Percentiles rank a stretch among this genome's conserved stretches.
These are phyloP conservation scores for Drosophila heteroneura DNA, from an alignment of 2,888 invertebrate species.

Conservation along the genomic window DNA sequence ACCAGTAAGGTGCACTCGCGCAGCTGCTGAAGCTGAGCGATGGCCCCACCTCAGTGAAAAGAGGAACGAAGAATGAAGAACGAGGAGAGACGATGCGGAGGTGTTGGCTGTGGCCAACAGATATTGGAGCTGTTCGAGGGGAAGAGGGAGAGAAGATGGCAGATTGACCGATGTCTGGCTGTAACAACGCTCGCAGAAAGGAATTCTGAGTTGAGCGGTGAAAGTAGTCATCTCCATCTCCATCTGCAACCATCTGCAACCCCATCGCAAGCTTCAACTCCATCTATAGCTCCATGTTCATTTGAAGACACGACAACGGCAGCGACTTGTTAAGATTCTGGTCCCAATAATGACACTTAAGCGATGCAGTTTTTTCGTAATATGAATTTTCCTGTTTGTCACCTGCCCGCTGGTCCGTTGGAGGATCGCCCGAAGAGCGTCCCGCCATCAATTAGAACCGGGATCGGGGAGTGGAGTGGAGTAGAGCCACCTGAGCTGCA, in stretches of 20 bases:
- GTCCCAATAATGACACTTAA: slow-evolving; percentile 80
- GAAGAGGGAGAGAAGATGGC: slow-evolving; percentile 19
- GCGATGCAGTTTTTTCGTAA: slow-evolving; percentile 79
- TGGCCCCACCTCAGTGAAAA: slow-evolving; percentile 57
- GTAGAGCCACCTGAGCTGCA: slow-evolving; percentile 70
- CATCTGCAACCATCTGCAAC: slow-evolving; percentile 40
- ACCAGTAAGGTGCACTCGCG: slow-evolving; percentile 55
- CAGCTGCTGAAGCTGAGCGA: slow-evolving; percentile 52
- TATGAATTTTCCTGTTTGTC: slow-evolving; percentile 77
- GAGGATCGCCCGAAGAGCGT: slow-evolving; percentile 47
- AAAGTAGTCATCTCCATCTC: slow-evolving; percentile 73
- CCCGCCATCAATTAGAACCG: slow-evolving; percentile 68
- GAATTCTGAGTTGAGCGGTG: slow-evolving; percentile 71
- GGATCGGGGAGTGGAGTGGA: slow-evolving; percentile 26
- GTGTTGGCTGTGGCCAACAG: slow-evolving; percentile 69
- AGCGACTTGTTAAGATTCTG: slow-evolving; percentile 75
- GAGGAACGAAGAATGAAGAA: background rate
- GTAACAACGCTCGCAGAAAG: slow-evolving; percentile 48
- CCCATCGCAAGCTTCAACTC: slow-evolving; percentile 11
- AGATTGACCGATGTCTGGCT: slow-evolving; percentile 73
- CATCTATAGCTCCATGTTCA: slow-evolving; percentile 38
- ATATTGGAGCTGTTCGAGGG: slow-evolving; percentile 52
- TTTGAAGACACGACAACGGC: slow-evolving; percentile 54
- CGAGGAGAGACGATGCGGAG: slow-evolving; percentile 50
- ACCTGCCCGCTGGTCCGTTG: slow-evolving; percentile 26